Percentiles rank a stretch among this genome's conserved stretches.
phyloP scores from a whole-genome alignment of 2,797 vertebrate genomes.

The Cossypha heuglini region DNA sequence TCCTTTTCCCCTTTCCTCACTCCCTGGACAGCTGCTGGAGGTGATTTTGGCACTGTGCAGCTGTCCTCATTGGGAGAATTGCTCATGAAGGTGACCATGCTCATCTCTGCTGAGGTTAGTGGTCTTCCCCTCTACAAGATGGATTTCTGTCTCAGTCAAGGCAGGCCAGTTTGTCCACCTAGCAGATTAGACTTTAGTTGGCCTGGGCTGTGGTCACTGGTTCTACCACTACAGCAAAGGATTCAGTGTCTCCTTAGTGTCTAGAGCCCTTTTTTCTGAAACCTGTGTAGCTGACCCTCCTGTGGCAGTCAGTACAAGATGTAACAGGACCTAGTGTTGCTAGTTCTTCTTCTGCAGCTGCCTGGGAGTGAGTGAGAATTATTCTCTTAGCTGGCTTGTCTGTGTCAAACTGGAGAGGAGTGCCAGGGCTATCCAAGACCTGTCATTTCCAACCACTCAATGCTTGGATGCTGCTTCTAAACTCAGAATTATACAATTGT shows the following conservation, averaged over 20 bases:
- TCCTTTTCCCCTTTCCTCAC: neutral
- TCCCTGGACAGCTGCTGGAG: neutral
- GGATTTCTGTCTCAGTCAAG: neutral
- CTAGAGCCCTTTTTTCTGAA: neutral
- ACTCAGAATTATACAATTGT: neutral
- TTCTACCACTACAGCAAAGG: neutral
- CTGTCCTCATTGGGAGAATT: accelerated
- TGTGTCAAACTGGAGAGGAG: neutral
- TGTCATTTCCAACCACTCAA: neutral
- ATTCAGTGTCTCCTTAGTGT: neutral
- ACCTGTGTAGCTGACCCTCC: neutral
- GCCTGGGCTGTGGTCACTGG: neutral
- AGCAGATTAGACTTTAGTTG: neutral
- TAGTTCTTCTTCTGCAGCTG: neutral
- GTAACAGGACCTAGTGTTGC: accelerated
- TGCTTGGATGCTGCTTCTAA: neutral
- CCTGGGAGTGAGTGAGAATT: neutral
- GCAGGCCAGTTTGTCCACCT: neutral
- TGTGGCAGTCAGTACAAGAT: neutral
- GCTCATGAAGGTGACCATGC: neutral
- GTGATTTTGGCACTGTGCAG: neutral
- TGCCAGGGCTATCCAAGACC: neutral
- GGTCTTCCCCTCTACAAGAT: neutral
- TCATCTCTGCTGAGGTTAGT: neutral
- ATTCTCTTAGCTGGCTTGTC: neutral